Evolutionary conservation across 2,888 invertebrate species (phyloP), one percentile per base, ranked within the genome.

Genomic region (Macroteleia sp.): DNA sequence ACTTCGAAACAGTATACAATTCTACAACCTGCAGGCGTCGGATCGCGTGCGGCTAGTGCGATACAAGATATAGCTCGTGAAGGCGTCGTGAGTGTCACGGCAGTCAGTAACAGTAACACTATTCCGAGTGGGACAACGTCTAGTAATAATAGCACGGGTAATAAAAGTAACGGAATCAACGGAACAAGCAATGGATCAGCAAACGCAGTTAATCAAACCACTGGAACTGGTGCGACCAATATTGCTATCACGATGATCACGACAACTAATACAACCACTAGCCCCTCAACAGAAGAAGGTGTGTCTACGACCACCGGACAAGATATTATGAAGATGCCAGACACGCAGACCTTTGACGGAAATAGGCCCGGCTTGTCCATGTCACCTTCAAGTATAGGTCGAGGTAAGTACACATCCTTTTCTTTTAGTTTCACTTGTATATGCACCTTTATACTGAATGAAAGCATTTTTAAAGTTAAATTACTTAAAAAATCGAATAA

Each of bases 1-100:
- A 93, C 92, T 8, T 94, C 95, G 75, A 97, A 97, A 92, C 96
- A 97, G 90, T 97, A 97, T 89, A 97, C 97, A 75, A 96, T 96
- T 82, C 92, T 97, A 79, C 97, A 97, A 91, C 97, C 97, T 0
- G 96, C 96, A 9, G 95, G 95, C 25, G 94, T 94, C 0, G 96
- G 96, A 2, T 96, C 96, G 17, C 94, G 96, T 52, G 96, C 96
- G 0, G 96, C 96, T 48, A 95, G 95, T 34, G 96, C 95, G 17
- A 93, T 96, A 88, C 96, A 96, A 89, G 96, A 97, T 89, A 95
- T 94, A 64, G 93, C 94, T 28, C 92, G 95, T 41, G 95, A 95
- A 84, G 94, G 94, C 42, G 94, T 94, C 42, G 93, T 94, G 30
- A 93, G 93, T 80, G 94, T 94, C 10, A 91, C 94, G 3, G 93